Evolutionary conservation across 2,797 vertebrate species (phyloP).

Genomic region (Danio kyathit): DNA sequence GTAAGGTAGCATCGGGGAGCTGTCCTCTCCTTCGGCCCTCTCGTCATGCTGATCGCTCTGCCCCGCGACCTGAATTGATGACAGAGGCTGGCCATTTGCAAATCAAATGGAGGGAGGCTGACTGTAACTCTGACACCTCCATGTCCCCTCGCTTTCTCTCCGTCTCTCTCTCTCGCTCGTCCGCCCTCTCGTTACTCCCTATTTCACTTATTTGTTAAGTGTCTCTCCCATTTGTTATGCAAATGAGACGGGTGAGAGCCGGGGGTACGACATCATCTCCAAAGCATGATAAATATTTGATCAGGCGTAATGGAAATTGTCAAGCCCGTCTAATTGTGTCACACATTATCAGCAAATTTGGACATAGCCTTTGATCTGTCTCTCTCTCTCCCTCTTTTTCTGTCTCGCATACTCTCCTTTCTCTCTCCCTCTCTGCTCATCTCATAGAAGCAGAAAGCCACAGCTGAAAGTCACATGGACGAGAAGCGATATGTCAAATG

Average conservation of each 20-base stretch:
- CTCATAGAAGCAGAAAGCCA: slow-evolving; percentile 6
- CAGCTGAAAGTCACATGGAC: slow-evolving; percentile 37
- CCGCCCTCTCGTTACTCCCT: slow-evolving; percentile 65
- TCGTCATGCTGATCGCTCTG: slow-evolving; percentile 62
- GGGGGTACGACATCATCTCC: slow-evolving; percentile 92
- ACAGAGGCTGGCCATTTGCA: slow-evolving; percentile 89
- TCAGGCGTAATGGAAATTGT: slow-evolving; percentile 99
- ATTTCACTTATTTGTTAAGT: slow-evolving; percentile 83
- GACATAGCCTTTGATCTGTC: slow-evolving; percentile 84
- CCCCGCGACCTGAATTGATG: slow-evolving; percentile 87
- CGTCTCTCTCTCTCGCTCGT: slow-evolving; percentile 51
- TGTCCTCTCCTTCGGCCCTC: slow-evolving; percentile 73
- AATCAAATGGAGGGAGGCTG: slow-evolving; percentile 88
- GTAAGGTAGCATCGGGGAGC: slow-evolving; percentile 84
- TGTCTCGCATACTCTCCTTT: slow-evolving; percentile 2
- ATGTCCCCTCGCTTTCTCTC: slow-evolving; percentile 49
- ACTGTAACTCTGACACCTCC: slow-evolving; percentile 68
- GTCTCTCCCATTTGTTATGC: slow-evolving; percentile 89
- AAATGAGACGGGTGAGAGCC: slow-evolving; percentile 80
- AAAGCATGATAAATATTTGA: slow-evolving; percentile 99
- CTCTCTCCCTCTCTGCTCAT: slow-evolving; percentile 11
- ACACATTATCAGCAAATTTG: slow-evolving; percentile 91
- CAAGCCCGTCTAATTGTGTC: slow-evolving; percentile 96
- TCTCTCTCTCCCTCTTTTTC: slow-evolving; percentile 47
- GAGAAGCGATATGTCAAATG: slow-evolving; percentile 41